Evolutionary conservation across 2,888 invertebrate genomes (phyloP).

Genomic region (Dione juno): DNA sequence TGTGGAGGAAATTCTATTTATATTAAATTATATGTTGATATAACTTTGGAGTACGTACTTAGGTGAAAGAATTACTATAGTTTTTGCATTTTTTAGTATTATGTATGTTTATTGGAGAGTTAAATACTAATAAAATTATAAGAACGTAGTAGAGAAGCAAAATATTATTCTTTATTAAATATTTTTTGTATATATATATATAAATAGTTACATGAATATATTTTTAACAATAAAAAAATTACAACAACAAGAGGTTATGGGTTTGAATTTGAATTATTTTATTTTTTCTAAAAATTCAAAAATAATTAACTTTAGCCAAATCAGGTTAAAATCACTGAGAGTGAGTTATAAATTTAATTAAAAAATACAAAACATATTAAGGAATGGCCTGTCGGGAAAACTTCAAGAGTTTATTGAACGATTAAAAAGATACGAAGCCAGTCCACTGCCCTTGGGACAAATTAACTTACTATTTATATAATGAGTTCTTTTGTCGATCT

Average conservation of each 20-base stretch:
- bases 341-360: conserved; percentile 15
- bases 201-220: too few species aligned
- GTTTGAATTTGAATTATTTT: too few species aligned
- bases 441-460: conserved; percentile 46
- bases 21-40: conserved; percentile 4
- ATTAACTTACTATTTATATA: conserved; percentile 49
- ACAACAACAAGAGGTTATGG: too few species aligned
- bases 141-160: too few species aligned
- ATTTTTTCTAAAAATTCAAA: too few species aligned
- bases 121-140: too few species aligned
- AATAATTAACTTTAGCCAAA: neutral
- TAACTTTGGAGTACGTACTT: neutral
- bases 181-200: too few species aligned
- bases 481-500: conserved; percentile 44
- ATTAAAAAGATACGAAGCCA: conserved; percentile 50
- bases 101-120: neutral
- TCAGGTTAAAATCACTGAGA: neutral
- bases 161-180: too few species aligned
- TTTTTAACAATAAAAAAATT: too few species aligned
- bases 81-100: neutral
- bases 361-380: conserved; percentile 34
- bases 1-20: conserved; percentile 17
- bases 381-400: conserved; percentile 45
- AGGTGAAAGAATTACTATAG: neutral
- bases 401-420: conserved; percentile 49